phyloP scores from a whole-genome alignment of 1,140 invertebrate genomes.

The Meloidogyne hapla region DNA sequence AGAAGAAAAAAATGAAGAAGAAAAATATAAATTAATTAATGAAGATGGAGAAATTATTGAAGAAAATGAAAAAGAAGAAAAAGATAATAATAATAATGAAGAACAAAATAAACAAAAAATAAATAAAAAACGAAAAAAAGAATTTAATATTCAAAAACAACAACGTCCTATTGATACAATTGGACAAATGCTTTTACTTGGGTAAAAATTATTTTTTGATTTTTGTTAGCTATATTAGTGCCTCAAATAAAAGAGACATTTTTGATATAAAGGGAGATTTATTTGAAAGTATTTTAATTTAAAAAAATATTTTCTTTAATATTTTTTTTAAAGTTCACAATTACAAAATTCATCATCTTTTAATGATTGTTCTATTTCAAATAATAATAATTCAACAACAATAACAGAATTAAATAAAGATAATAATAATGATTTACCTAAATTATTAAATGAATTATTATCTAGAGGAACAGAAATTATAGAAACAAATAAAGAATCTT shows the following conservation, averaged over 20 bases:
- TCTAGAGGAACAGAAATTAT: neutral
- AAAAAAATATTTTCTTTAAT: too few species aligned
- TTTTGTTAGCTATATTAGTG: too few species aligned
- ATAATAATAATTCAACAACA: neutral
- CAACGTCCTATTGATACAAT: neutral
- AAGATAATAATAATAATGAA: neutral
- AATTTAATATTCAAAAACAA: neutral
- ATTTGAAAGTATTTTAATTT: too few species aligned
- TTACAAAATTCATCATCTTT: neutral
- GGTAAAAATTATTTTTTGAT: constrained; percentile 5
- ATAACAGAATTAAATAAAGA: neutral
- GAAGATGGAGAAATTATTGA: constrained; percentile 8
- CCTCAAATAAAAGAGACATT: too few species aligned
- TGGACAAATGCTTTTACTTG: constrained; percentile 5
- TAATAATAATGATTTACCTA: neutral
- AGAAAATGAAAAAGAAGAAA: neutral
- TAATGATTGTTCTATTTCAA: neutral
- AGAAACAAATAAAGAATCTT: neutral
- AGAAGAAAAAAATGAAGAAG: neutral
- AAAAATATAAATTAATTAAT: neutral
- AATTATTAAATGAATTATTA: constrained; percentile 7
- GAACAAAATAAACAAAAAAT: neutral
- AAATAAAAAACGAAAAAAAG: neutral
- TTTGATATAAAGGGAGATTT: too few species aligned
- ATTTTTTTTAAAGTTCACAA: neutral